Percentiles rank a stretch among this genome's conserved stretches.
These are phyloP conservation scores for Ictalurus punctatus DNA, from an alignment of 2,113 vertebrate genomes.

Conservation along the genomic window DNA sequence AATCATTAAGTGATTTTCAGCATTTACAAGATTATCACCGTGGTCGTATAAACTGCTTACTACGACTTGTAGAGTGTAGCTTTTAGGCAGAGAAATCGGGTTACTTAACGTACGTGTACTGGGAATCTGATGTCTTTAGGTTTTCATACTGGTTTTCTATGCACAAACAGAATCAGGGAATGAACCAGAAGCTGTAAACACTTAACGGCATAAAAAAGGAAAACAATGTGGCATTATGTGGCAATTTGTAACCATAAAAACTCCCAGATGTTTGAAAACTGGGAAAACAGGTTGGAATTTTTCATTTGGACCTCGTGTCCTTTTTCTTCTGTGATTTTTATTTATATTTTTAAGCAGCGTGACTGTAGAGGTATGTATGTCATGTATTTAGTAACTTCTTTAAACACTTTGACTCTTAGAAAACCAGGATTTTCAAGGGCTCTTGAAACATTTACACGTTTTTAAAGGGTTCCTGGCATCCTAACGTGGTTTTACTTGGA, in stretches of 20 bases:
- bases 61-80: neutral
- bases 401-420: neutral
- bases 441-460: neutral
- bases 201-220: too few species aligned
- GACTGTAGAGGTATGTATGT: neutral
- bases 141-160: neutral
- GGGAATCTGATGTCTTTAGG: neutral
- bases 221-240: neutral
- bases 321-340: neutral
- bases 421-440: neutral
- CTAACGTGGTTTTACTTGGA: neutral
- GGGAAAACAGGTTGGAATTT: neutral
- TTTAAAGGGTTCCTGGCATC: neutral
- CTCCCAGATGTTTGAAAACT: neutral
- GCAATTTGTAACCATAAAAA: neutral
- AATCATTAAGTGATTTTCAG: neutral
- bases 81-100: neutral
- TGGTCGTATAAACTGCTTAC: neutral
- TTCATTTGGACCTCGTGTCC: neutral
- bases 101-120: neutral
- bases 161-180: neutral
- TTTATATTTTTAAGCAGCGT: neutral
- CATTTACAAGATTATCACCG: neutral
- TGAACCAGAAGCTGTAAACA: neutral
- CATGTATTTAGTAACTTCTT: neutral